Percentiles rank a stretch among this genome's conserved stretches.
These are phyloP conservation scores for Brachymystax lenok DNA, from an alignment of 2,797 vertebrate species.

Conservation along the genomic window DNA sequence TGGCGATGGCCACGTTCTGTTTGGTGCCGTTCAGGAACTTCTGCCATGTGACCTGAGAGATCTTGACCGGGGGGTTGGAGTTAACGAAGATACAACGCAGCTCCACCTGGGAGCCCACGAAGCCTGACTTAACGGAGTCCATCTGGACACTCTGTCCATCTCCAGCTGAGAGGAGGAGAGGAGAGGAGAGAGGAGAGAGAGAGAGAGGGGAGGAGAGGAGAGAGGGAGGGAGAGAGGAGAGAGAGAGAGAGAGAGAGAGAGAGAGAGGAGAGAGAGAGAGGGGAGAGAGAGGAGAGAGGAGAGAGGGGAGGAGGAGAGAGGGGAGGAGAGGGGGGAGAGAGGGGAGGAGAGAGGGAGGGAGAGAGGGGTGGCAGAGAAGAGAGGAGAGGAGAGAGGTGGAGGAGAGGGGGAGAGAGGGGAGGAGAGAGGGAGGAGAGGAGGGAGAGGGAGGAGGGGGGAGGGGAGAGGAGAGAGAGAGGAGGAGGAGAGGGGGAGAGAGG, in stretches of 20 bases:
- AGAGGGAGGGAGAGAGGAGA: constrained; percentile 14
- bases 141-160: constrained; percentile 88
- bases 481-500: too few relatives aligned
- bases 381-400: constrained; percentile 26
- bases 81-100: constrained; percentile 93
- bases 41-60: constrained; percentile 99
- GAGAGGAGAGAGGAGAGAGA: too few relatives aligned
- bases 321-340: too few relatives aligned
- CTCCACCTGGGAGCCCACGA: constrained; percentile 88
- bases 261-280: neutral
- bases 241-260: neutral
- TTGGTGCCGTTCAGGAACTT: constrained; percentile 91
- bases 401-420: constrained; percentile 7
- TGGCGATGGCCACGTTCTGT: constrained; percentile 96
- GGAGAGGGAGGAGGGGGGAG: too few relatives aligned
- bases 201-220: neutral
- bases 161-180: constrained; percentile 67
- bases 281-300: constrained; percentile 29
- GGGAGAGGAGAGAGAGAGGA: neutral
- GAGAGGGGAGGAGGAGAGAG: constrained; percentile 30
- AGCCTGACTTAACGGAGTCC: constrained; percentile 89
- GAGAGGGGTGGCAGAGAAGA: too few relatives aligned
- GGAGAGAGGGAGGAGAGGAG: too few relatives aligned
- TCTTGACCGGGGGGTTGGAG: constrained; percentile 88
- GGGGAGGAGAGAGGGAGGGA: too few relatives aligned